phyloP scores from a whole-genome alignment of 1,140 invertebrate genomes.

The Maniola jurtina region DNA sequence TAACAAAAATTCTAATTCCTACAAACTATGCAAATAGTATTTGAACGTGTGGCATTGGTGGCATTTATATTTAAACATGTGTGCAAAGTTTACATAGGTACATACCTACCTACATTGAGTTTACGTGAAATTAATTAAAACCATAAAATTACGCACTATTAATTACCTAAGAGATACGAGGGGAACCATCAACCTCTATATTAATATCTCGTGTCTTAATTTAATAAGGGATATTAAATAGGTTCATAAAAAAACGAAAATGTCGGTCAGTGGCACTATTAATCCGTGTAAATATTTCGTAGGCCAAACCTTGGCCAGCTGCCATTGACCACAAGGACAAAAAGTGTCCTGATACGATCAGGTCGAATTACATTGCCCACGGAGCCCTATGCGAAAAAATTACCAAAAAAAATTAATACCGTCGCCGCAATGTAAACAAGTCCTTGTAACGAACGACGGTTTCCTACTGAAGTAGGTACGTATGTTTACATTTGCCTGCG shows the following conservation, averaged over 20 bases:
- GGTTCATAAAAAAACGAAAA: conserved; percentile 17
- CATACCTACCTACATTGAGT: no score
- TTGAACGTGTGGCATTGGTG: no score
- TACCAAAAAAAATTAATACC: conserved; percentile 46
- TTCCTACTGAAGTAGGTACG: conserved; percentile 23
- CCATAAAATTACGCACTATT: no score
- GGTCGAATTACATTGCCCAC: conserved; percentile 71
- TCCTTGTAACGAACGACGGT: conserved; percentile 19
- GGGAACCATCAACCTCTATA: no score
- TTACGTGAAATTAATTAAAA: no score
- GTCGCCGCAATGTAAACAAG: conserved; percentile 58
- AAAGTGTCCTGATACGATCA: conserved; percentile 73
- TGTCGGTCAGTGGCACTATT: conserved; percentile 19
- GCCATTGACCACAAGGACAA: conserved; percentile 71
- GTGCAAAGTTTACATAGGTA: no score
- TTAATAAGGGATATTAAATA: no score
- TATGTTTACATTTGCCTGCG: conserved; percentile 13
- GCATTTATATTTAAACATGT: no score
- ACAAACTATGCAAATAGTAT: no score
- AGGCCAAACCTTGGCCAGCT: conserved; percentile 64
- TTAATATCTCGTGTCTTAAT: no score
- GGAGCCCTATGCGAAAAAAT: conserved; percentile 59
- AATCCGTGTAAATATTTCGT: conserved; percentile 34
- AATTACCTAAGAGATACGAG: no score
- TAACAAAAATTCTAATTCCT: no score